A percentile compares a stretch with the other conserved stretches of the same genome.
phyloP scores from a whole-genome alignment of 2,113 vertebrate species.

The Vulpes ferrilata region DNA sequence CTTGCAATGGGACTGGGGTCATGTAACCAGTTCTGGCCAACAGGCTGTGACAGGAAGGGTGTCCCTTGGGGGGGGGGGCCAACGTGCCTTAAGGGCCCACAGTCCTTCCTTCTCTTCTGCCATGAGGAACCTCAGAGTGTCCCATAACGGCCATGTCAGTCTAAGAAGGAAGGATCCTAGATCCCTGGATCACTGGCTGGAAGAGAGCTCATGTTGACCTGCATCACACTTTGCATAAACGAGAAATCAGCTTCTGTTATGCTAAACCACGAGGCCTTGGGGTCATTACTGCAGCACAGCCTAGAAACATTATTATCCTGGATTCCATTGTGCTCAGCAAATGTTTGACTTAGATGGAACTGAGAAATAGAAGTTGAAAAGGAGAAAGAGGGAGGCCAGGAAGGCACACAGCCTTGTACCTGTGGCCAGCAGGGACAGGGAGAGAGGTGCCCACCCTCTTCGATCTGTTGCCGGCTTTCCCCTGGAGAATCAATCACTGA shows the following conservation, averaged over 20 bases:
- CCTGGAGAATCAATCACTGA: background rate
- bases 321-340: background rate
- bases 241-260: background rate
- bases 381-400: background rate
- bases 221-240: background rate
- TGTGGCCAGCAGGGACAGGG: background rate
- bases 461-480: background rate
- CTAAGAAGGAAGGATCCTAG: background rate
- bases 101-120: background rate
- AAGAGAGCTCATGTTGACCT: background rate
- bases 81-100: background rate
- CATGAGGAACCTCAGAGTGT: background rate
- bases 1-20: background rate
- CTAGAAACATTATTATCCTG: background rate
- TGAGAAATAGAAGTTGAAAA: background rate
- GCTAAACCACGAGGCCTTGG: background rate
- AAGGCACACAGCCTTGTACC: accelerated
- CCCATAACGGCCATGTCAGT: background rate
- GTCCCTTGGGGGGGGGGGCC: background rate
- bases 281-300: background rate
- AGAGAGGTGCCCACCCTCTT: background rate
- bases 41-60: background rate
- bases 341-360: background rate
- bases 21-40: too few species aligned
- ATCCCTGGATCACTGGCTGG: background rate